These are phyloP conservation scores for Amphipyra berbera DNA, from an alignment of 2,888 invertebrate species.

Conservation along the genomic window DNA sequence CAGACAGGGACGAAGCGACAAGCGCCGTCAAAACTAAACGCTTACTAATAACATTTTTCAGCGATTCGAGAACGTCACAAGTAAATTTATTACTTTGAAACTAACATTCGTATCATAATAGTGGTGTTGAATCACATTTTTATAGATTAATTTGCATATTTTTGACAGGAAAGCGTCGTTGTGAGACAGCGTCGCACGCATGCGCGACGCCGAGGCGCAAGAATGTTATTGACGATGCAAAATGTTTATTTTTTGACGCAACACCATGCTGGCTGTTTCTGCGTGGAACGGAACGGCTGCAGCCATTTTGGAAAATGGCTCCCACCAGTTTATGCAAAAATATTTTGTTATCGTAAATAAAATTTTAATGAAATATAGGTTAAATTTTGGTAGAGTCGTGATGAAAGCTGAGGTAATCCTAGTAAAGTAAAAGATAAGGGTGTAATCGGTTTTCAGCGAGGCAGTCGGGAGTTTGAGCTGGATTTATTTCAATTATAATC, in stretches of 20 bases:
- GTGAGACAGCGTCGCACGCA: conserved; percentile 71
- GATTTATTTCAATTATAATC: conserved; percentile 89
- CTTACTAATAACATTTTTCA: conserved; percentile 52
- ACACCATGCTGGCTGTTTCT: conserved; percentile 66
- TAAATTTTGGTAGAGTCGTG: conserved; percentile 33
- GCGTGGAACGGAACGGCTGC: conserved; percentile 58
- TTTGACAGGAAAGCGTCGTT: conserved; percentile 81
- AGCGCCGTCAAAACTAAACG: conserved; percentile 52
- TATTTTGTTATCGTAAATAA: conserved; percentile 22
- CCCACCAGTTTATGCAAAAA: conserved; percentile 12
- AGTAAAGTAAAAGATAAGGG: conserved; percentile 73
- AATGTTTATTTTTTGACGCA: conserved; percentile 86
- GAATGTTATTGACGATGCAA: conserved; percentile 88
- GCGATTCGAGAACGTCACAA: conserved; percentile 53
- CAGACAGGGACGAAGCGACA: conserved; percentile 80
- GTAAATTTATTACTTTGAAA: conserved; percentile 64
- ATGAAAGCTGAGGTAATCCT: conserved; percentile 54
- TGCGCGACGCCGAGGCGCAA: conserved; percentile 74
- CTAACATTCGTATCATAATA: conserved; percentile 74
- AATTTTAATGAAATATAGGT: conserved; percentile 21
- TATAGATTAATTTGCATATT: conserved; percentile 89
- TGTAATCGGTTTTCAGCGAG: conserved; percentile 79
- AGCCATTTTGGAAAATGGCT: conserved; percentile 60
- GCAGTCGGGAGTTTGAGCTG: conserved; percentile 76
- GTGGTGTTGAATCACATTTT: conserved; percentile 79